Percentiles rank a stretch among this genome's conserved stretches.
Conservation (phyloP, 2,797 vertebrate species). For the Enteromius unitaeniatus region DNA sequence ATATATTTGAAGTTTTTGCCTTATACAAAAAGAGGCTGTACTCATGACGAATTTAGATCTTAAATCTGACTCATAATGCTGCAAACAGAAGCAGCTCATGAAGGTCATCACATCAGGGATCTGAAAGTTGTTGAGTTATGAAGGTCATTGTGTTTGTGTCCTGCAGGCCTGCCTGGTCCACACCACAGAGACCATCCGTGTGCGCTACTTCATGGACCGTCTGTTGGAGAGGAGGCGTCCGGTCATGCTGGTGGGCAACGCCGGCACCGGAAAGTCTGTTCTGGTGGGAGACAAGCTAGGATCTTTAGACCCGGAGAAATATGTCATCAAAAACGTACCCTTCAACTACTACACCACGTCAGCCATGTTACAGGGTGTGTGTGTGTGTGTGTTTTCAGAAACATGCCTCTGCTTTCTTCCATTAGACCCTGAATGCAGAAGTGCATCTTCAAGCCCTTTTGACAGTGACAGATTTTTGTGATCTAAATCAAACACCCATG, state of each 20-base stretch:
- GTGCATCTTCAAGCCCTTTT: not conserved
- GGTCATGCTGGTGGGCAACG: slow-evolving; percentile 90
- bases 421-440: not conserved
- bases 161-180: slow-evolving; percentile 90
- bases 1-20: too few relatives aligned
- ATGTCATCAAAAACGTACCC: slow-evolving; percentile 87
- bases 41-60: not conserved
- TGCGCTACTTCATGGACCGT: slow-evolving; percentile 88
- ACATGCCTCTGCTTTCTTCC: not conserved
- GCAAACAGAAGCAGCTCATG: not conserved
- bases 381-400: not conserved
- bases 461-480: slow-evolving; percentile 12
- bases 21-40: too few relatives aligned
- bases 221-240: slow-evolving; percentile 83
- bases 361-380: slow-evolving; percentile 91
- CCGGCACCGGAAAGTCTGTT: slow-evolving; percentile 91
- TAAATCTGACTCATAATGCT: not conserved
- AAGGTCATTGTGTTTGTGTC: not conserved
- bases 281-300: slow-evolving; percentile 87
- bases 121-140: not conserved
- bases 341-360: slow-evolving; percentile 97
- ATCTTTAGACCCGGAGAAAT: slow-evolving; percentile 81
- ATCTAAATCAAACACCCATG: not conserved
- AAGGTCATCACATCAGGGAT: not conserved
- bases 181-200: slow-evolving; percentile 86